Base-by-base conservation (phyloP, 2,888 invertebrate species). In the Morinoia aosen region DNA sequence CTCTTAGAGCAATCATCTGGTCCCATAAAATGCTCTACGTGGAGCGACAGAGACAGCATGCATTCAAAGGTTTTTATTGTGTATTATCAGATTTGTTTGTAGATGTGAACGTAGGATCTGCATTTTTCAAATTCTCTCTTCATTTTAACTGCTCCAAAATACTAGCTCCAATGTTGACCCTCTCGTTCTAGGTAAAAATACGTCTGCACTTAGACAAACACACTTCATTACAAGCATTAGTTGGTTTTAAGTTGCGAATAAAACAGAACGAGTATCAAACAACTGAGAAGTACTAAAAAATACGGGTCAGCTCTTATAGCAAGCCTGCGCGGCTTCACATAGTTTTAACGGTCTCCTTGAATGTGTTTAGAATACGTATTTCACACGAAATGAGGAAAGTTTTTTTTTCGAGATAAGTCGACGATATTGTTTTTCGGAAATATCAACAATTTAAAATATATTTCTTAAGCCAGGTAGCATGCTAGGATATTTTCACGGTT, bases 1-100 rank as follows among this genome's bases (percentile, higher is more conserved):
- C 90, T 10, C 76, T 14, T 40, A 39, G 90, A 40, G 90, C 90
- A 90, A 90, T 90, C 90, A 90, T 90, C 48, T 90, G 90, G 90
- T 39, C 39, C 40, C 90, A 48, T 90, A 90, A 90, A 90, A 90
- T 48, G 39, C 3, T 39, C 48, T 76, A 76, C 76, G 76, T 33
- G 25, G 25, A 76, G 76, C 12, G 76, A 76, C 76, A 76, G 76
- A 16, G 76, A 76, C 76, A 76, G 19, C 76, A 76, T 76, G 76
- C 76, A 76, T 76, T 76, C 76, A 33, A 76, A 76, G 76, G 8
- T 7, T 76, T 76, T 76, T 76, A 76, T 33, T 33, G 76, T 76
- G 2, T 76, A 76, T 76, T 76, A 76, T 76, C 76, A 76, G 76
- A 10, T 1, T 76, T 76, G 33, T 76, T 76, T 76, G 76, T 76